phyloP scores from a whole-genome alignment of 2,888 invertebrate species.

The Campoletis raptor region DNA sequence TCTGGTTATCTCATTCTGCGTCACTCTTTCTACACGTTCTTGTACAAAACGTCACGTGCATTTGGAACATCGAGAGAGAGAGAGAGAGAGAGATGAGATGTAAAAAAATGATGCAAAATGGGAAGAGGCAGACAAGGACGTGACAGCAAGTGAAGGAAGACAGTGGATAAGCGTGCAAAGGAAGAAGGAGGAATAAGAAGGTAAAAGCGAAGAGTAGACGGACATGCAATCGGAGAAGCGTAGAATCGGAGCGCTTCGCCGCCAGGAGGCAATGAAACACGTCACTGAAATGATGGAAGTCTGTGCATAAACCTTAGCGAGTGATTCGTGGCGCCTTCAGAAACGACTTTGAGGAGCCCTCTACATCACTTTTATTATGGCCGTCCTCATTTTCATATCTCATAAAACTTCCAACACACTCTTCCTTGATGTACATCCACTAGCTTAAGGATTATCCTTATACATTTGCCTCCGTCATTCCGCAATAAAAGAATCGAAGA shows the following conservation, averaged over 20 bases:
- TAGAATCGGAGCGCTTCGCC: conserved; percentile 78
- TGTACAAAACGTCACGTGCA: conserved; percentile 48
- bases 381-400: conserved; percentile 85
- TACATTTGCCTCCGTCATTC: conserved; percentile 58
- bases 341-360: conserved; percentile 84
- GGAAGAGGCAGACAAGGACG: conserved; percentile 56
- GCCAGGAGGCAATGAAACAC: conserved; percentile 84
- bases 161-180: conserved; percentile 62
- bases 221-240: conserved; percentile 72
- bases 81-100: conserved; percentile 63
- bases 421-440: conserved; percentile 56
- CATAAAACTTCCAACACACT: conserved; percentile 81
- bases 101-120: conserved; percentile 44
- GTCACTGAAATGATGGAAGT: conserved; percentile 85
- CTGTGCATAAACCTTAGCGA: conserved; percentile 84
- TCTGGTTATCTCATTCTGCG: conserved; percentile 59
- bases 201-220: conserved; percentile 45
- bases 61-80: conserved; percentile 66
- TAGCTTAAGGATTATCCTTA: conserved; percentile 64
- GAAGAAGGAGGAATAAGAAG: conserved; percentile 46
- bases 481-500: conserved; percentile 60
- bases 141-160: conserved; percentile 60
- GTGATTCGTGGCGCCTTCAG: conserved; percentile 84
- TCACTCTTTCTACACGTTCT: conserved; percentile 48
- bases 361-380: conserved; percentile 85